phyloP scores from a whole-genome alignment of 2,888 invertebrate genomes.

The Aelia acuminata region DNA sequence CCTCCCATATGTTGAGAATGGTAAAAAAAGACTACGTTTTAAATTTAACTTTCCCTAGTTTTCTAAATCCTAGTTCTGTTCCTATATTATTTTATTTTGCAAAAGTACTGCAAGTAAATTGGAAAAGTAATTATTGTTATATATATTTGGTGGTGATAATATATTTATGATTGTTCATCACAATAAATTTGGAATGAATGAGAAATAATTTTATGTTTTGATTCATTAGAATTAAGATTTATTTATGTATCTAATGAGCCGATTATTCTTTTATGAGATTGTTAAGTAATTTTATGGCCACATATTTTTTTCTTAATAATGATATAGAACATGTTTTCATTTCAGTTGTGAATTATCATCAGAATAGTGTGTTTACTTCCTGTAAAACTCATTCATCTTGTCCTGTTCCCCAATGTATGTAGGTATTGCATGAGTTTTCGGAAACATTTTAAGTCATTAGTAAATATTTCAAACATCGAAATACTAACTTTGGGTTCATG shows the following conservation, averaged over 20 bases:
- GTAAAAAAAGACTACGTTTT: no score
- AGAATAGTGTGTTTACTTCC: not conserved
- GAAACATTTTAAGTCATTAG: not conserved
- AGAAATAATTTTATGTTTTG: no score
- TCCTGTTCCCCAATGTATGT: not conserved
- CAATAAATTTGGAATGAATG: no score
- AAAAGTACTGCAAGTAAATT: no score
- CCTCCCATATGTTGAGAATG: no score
- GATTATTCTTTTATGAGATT: not conserved
- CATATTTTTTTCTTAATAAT: not conserved
- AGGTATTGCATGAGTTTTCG: constrained; percentile 20
- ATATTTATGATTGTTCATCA: no score
- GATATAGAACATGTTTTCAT: not conserved
- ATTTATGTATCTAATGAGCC: not conserved
- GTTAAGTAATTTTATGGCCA: not conserved
- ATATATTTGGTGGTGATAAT: no score
- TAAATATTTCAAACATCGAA: not conserved
- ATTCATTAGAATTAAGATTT: no score
- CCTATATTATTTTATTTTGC: no score
- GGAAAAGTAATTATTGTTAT: no score
- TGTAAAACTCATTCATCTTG: constrained; percentile 10
- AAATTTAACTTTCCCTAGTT: no score
- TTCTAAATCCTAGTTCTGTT: no score
- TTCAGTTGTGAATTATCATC: constrained; percentile 40
- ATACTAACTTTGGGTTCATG: not conserved